phyloP scores from a whole-genome alignment of 2,113 vertebrate species.

The Bostrychus sinensis region DNA sequence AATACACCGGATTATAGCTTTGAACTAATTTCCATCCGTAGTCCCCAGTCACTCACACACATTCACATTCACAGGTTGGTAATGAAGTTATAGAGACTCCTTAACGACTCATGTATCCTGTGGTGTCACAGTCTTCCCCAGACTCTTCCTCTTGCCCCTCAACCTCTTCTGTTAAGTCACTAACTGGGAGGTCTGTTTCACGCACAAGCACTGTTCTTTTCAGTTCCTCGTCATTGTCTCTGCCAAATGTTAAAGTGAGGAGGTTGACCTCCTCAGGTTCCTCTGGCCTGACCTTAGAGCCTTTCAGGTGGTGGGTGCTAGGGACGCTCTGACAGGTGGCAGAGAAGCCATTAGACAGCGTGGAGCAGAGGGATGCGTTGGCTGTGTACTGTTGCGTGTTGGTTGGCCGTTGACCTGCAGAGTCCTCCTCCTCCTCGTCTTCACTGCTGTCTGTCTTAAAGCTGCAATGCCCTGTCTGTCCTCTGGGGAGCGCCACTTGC shows the following conservation, averaged over 20 bases:
- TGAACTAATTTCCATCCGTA: too few relatives aligned
- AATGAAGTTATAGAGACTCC: neutral
- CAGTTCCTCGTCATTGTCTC: neutral
- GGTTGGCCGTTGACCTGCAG: neutral
- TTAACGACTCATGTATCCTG: slow-evolving; percentile 2
- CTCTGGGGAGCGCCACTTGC: neutral
- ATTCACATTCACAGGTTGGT: neutral
- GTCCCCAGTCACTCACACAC: too few relatives aligned
- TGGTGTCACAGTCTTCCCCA: neutral
- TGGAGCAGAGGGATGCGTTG: neutral
- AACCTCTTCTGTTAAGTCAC: neutral
- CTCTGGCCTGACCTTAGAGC: neutral
- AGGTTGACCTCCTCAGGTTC: slow-evolving; percentile 50
- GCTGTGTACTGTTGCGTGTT: neutral
- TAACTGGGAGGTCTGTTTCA: neutral
- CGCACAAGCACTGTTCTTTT: neutral
- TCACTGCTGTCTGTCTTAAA: neutral
- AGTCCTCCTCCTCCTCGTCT: neutral
- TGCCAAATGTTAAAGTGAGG: slow-evolving; percentile 49
- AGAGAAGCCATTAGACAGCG: neutral
- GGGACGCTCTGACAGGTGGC: neutral
- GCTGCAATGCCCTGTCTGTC: neutral
- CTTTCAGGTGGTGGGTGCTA: neutral
- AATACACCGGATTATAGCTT: too few relatives aligned
- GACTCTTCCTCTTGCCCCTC: neutral